phyloP scores from a whole-genome alignment of 2,888 invertebrate genomes.

The Lasioglossum calceatum region DNA sequence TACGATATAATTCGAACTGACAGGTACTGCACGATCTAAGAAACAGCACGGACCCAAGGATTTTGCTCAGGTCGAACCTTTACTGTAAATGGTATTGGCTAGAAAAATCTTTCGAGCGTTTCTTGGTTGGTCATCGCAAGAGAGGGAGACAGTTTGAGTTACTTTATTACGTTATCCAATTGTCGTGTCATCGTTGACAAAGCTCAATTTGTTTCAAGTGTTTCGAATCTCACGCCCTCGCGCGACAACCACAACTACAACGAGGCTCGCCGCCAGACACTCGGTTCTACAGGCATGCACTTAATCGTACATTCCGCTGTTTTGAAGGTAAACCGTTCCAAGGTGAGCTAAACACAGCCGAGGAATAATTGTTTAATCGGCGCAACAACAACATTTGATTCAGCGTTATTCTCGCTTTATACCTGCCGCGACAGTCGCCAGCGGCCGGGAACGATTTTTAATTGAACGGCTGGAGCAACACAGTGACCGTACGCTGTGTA shows the following conservation, averaged over 20 bases:
- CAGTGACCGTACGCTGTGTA: conserved; percentile 14
- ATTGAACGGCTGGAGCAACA: conserved; percentile 45
- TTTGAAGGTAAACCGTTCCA: conserved; percentile 71
- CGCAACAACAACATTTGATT: conserved; percentile 73
- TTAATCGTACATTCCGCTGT: conserved; percentile 62
- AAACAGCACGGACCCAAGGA: too few relatives aligned
- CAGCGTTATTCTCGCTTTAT: conserved; percentile 65
- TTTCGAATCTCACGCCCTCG: conserved; percentile 34
- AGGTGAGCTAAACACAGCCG: conserved; percentile 68
- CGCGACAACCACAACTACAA: neutral
- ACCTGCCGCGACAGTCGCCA: conserved; percentile 7
- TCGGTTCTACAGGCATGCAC: conserved; percentile 24
- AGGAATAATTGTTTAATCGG: conserved; percentile 72
- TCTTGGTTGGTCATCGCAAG: neutral
- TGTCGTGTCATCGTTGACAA: conserved; percentile 23
- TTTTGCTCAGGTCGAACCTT: too few relatives aligned
- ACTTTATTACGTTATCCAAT: neutral
- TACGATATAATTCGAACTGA: too few relatives aligned
- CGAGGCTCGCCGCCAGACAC: conserved; percentile 12
- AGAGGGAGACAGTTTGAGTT: neutral
- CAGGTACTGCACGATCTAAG: too few relatives aligned
- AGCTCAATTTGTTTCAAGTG: conserved; percentile 21
- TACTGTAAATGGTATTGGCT: too few relatives aligned
- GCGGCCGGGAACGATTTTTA: conserved; percentile 29
- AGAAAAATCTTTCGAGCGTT: neutral